phyloP scores from a whole-genome alignment of 53 echinoderm and acorn worm species.

The Holothuria leucospilota region DNA sequence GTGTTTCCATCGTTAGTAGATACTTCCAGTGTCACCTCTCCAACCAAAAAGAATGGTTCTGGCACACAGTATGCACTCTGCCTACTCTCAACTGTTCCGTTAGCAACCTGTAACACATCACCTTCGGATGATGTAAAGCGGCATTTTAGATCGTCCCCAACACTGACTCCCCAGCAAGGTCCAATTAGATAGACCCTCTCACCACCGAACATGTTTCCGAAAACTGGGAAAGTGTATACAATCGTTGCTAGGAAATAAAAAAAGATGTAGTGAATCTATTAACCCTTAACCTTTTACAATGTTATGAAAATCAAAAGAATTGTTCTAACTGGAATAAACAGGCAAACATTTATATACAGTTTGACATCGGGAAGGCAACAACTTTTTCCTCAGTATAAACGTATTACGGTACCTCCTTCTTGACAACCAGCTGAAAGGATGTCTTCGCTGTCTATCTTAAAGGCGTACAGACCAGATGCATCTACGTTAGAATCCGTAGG shows the following conservation, averaged over 20 bases:
- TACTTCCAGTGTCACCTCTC: conserved; percentile 68
- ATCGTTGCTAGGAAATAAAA: not conserved
- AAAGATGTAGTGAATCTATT: no score
- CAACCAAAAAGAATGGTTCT: conserved; percentile 83
- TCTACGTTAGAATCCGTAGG: conserved; percentile 21
- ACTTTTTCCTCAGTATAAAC: no score
- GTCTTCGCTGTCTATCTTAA: no score
- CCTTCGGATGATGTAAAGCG: conserved; percentile 55
- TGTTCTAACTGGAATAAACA: no score
- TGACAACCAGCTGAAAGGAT: no score
- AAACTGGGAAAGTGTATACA: no score
- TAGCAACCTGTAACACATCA: conserved; percentile 53
- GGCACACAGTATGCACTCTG: conserved; percentile 81
- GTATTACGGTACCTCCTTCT: no score
- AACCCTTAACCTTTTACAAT: no score
- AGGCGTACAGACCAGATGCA: conserved; percentile 18
- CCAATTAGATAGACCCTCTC: conserved; percentile 67
- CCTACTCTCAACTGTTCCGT: conserved; percentile 34
- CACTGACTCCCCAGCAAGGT: conserved; percentile 54
- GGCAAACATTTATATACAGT: no score
- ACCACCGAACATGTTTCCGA: conserved; percentile 73
- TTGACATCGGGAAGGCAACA: no score
- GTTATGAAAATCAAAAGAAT: no score
- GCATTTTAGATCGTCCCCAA: conserved; percentile 37
- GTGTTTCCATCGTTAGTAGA: conserved; percentile 13